A percentile compares a stretch with the other conserved stretches of the same genome.
Conservation (phyloP, 2,888 invertebrate species). For the Oscheius sp. region DNA sequence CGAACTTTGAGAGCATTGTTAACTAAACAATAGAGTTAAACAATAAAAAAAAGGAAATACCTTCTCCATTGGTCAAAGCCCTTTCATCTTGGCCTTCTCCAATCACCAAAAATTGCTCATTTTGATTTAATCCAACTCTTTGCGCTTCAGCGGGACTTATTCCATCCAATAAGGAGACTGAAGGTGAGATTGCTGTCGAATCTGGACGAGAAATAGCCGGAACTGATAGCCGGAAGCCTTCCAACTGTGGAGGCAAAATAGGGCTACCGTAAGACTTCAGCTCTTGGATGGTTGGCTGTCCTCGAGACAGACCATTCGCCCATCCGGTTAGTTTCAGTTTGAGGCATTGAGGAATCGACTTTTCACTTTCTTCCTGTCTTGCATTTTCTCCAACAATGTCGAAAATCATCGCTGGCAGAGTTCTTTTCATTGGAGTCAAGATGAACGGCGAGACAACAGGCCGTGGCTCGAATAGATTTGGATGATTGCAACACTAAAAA, state of each 20-base stretch:
- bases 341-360: conserved; percentile 41
- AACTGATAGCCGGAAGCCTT: conserved; percentile 49
- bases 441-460: conserved; percentile 90
- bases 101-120: conserved; percentile 34
- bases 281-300: conserved; percentile 49
- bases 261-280: conserved; percentile 31
- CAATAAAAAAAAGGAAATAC: background rate
- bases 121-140: conserved; percentile 14
- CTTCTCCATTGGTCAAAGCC: background rate
- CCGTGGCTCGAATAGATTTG: conserved; percentile 94
- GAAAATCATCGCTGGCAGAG: conserved; percentile 45
- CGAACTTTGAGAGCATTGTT: conserved; percentile 11
- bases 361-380: background rate
- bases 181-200: background rate
- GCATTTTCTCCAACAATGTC: conserved; percentile 37
- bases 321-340: conserved; percentile 37
- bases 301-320: conserved; percentile 13
- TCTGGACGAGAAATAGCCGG: conserved; percentile 5
- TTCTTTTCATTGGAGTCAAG: conserved; percentile 31
- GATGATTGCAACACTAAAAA: conserved; percentile 83
- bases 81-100: conserved; percentile 27
- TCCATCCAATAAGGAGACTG: conserved; percentile 7
- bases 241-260: conserved; percentile 37
- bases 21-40: background rate
- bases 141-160: conserved; percentile 10